phyloP scores from a whole-genome alignment of 2,797 vertebrate species.

The Synanceia verrucosa region DNA sequence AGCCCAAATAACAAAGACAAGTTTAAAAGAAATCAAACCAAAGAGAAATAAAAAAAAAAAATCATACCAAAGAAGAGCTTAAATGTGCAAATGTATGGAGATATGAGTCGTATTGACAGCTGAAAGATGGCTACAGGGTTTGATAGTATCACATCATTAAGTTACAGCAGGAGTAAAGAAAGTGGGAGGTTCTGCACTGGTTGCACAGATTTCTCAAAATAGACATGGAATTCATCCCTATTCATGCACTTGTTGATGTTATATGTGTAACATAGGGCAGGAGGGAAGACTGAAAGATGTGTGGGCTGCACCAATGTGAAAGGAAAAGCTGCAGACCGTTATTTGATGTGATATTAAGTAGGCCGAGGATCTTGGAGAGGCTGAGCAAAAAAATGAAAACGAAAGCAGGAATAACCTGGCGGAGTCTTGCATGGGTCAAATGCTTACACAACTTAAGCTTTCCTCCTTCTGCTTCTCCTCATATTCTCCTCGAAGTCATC shows the following conservation, averaged over 20 bases:
- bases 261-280: conserved; percentile 17
- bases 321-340: conserved; percentile 36
- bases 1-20: too few species aligned
- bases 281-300: conserved; percentile 33
- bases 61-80: too few species aligned
- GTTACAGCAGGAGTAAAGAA: conserved; percentile 8
- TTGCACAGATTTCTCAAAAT: conserved; percentile 25
- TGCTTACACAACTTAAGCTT: conserved; percentile 3
- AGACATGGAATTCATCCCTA: conserved; percentile 17
- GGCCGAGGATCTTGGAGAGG: conserved; percentile 40
- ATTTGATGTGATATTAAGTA: conserved; percentile 44
- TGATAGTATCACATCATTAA: conserved; percentile 20
- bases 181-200: conserved; percentile 20
- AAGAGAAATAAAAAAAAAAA: too few species aligned
- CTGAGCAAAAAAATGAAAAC: conserved; percentile 11
- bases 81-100: not conserved
- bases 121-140: conserved; percentile 17
- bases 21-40: too few species aligned
- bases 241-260: conserved; percentile 43
- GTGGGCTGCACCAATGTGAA: conserved; percentile 42
- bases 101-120: not conserved
- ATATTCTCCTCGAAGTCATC: conserved; percentile 15
- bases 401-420: not conserved
- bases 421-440: conserved; percentile 7
- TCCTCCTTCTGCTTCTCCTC: not conserved